Evolutionary conservation across 2,797 vertebrate species (phyloP), one percentile per base, ranked within the genome.

Genomic region (Enteromius fasciolatus): DNA sequence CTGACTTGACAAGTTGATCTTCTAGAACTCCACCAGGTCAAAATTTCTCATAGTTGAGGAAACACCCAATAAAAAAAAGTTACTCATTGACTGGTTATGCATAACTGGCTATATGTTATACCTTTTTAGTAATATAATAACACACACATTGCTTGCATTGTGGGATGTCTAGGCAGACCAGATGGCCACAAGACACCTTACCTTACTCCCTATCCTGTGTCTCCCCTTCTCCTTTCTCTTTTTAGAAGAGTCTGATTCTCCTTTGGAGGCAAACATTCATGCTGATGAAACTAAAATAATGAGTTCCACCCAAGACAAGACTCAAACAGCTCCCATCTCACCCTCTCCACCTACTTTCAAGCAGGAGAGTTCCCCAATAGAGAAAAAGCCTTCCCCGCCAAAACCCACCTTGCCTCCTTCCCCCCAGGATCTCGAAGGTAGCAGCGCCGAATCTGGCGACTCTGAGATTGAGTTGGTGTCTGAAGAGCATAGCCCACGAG

Each of bases 381-480:
- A 85, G 96, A 96, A 70, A 93, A 94, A 0, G 96, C 97, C 23
- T 36, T 81, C 14, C 8, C 9, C 44, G 14, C 5, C 28, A n/a
- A 50, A 81, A 57, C 61, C 59, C 57, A 33, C 81, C 36, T 73
- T 83, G 57, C 80, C 84, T 10, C 66, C 78, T 18, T 85, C 64
- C 23, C 44, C 83, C 46, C 74, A 82, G 46, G 87, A 85, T 46
- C 46, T 57, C 3, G 86, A 88, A 52, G 96, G 90, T 87, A 98
- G 97, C 93, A 97, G 97, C 0, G 95, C 95, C 0, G 97, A 99
- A 91, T 99, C 97, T 0, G 98, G 97, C 17, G 97, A 99, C 91
- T 99, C 98, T 0, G 98, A 99, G 94, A 99, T 99, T 0, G 97
- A 99, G 94, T 92, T 99, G 87, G 96, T 99, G 81, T 97, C 96